Evolutionary conservation across 2,888 invertebrate species (phyloP).

Genomic region (Sinopyrophorus schimmeli): DNA sequence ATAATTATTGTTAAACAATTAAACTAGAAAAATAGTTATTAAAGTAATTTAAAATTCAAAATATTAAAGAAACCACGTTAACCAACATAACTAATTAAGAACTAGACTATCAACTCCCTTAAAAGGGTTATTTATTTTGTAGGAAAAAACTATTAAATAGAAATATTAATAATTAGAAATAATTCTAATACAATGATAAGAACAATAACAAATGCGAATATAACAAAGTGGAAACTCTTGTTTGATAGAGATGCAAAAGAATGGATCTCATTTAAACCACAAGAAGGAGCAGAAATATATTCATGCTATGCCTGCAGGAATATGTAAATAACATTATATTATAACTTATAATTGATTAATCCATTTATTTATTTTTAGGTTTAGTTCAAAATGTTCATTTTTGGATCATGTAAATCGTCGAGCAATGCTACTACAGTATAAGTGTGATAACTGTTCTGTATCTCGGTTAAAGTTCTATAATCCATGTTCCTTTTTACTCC

Average conservation of each 20-base stretch:
- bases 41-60: no score
- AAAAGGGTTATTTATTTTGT: no score
- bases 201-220: conserved; percentile 36
- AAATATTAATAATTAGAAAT: no score
- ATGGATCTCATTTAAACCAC: conserved; percentile 46
- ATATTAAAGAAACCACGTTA: no score
- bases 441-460: conserved; percentile 44
- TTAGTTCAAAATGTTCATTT: conserved; percentile 48
- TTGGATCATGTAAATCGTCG: conserved; percentile 51
- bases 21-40: no score
- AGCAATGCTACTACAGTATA: conserved; percentile 46
- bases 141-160: no score
- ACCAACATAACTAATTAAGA: no score
- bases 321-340: conserved; percentile 53
- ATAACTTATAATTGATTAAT: conserved; percentile 5
- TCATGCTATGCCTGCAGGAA: conserved; percentile 61
- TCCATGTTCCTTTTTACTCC: conserved; percentile 50
- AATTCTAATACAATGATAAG: neutral
- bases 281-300: conserved; percentile 55
- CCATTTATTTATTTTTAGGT: conserved; percentile 44
- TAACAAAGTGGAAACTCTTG: conserved; percentile 46
- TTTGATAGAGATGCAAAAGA: conserved; percentile 43
- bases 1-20: no score
- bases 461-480: conserved; percentile 46
- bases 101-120: no score